Evolutionary conservation across 1,140 invertebrate genomes (phyloP).

Genomic region (Polypedilum vanderplanki): DNA sequence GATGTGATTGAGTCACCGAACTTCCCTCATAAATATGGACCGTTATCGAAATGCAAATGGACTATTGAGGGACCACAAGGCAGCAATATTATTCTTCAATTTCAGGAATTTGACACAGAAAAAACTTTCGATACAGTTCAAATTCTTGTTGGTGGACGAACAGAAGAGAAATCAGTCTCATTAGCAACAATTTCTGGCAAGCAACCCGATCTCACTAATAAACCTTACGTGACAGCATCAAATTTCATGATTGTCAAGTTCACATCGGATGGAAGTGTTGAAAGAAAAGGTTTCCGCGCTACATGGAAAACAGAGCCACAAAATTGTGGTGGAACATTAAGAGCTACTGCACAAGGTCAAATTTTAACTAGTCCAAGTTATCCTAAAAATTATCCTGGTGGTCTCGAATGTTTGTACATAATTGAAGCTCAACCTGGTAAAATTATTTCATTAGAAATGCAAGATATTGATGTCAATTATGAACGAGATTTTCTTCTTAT

Average conservation of each 20-base stretch:
- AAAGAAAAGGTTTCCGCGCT: conserved; percentile 87
- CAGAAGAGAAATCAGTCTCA: conserved; percentile 87
- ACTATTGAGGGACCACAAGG: conserved; percentile 93
- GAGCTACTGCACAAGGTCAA: conserved; percentile 75
- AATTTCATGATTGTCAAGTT: conserved; percentile 99
- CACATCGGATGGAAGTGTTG: conserved; percentile 85
- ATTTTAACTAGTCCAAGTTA: conserved; percentile 82
- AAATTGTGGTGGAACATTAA: conserved; percentile 73
- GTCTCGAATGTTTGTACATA: conserved; percentile 88
- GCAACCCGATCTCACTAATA: conserved; percentile 64
- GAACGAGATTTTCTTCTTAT: conserved; percentile 81
- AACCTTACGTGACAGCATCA: conserved; percentile 85
- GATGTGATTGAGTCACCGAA: conserved; percentile 91
- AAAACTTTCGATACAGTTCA: conserved; percentile 93
- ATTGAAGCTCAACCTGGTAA: conserved; percentile 80
- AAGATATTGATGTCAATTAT: conserved; percentile 81
- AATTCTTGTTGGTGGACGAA: conserved; percentile 87
- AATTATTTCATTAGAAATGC: conserved; percentile 82
- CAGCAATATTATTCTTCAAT: conserved; percentile 86
- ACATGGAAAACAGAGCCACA: conserved; percentile 92
- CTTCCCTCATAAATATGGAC: conserved; percentile 86
- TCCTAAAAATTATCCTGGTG: conserved; percentile 86
- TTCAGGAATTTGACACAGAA: conserved; percentile 96
- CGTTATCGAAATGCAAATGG: conserved; percentile 92
- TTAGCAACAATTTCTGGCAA: conserved; percentile 86